Evolutionary conservation across 2,888 invertebrate genomes (phyloP).

Genomic region (Noctua fimbriata): DNA sequence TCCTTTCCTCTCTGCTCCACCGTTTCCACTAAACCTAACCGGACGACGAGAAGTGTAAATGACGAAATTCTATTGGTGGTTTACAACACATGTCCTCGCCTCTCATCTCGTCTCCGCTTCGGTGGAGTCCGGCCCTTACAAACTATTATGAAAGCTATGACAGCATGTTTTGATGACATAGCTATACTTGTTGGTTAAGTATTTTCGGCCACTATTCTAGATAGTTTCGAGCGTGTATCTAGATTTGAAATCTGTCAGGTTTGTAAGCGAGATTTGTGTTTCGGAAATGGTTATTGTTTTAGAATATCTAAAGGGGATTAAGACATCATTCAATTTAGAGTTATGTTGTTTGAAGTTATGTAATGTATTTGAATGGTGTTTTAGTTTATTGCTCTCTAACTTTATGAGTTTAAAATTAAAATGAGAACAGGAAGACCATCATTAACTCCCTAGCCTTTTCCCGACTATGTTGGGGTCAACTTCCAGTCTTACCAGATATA

Average conservation of each 20-base stretch:
- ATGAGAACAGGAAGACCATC: no score
- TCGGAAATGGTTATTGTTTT: neutral
- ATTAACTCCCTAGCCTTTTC: no score
- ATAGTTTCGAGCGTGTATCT: conserved; percentile 2
- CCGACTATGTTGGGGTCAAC: no score
- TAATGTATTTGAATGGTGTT: neutral
- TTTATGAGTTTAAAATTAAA: no score
- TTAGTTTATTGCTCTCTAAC: neutral
- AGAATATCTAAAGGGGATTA: neutral
- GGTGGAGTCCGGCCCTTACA: no score
- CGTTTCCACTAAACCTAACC: no score
- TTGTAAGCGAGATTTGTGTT: neutral
- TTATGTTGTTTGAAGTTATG: neutral
- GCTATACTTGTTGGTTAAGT: conserved; percentile 2
- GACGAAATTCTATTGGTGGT: no score
- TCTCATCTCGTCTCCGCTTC: no score
- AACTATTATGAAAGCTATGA: conserved; percentile 15
- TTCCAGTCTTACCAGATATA: no score
- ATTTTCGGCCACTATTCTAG: neutral
- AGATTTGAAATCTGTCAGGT: conserved; percentile 27
- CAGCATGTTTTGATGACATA: conserved; percentile 21
- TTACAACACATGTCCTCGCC: no score
- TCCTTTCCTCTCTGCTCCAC: no score
- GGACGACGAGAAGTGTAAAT: no score
- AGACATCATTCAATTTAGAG: neutral